These are phyloP conservation scores for Myotis vivesi DNA, from an alignment of 2,797 vertebrate species.

Conservation along the genomic window DNA sequence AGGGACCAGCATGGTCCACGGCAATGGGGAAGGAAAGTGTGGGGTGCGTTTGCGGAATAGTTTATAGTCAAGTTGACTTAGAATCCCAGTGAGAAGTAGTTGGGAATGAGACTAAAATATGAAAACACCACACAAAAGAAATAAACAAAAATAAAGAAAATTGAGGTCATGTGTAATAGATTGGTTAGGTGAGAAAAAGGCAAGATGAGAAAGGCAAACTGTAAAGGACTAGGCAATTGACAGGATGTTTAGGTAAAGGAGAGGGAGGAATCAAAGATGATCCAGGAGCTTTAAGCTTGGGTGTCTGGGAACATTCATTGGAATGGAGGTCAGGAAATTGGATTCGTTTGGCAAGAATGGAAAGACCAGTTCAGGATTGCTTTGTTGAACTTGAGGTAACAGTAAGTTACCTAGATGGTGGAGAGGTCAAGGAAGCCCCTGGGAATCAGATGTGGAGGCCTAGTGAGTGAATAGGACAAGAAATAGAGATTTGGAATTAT, in stretches of 20 bases:
- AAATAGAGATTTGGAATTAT: neutral
- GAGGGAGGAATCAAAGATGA: neutral
- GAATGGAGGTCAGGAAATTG: neutral
- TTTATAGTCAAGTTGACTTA: neutral
- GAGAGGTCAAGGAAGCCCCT: neutral
- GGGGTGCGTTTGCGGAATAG: neutral
- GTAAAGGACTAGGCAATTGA: neutral
- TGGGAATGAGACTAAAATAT: neutral
- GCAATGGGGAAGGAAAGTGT: neutral
- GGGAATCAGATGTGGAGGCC: neutral
- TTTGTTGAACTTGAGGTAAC: neutral
- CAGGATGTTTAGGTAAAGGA: neutral
- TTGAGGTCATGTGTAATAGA: neutral
- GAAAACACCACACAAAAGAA: neutral
- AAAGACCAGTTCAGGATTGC: neutral
- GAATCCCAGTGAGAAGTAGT: neutral
- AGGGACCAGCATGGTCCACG: neutral
- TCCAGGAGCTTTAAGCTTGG: neutral
- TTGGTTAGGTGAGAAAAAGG: neutral
- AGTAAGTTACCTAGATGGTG: neutral
- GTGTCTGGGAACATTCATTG: neutral
- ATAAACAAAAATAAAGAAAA: neutral
- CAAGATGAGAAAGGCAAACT: neutral
- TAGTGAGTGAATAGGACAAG: neutral
- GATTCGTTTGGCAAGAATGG: neutral